Base-by-base conservation (phyloP, 2,888 invertebrate species). In the Atethmia centrago region DNA sequence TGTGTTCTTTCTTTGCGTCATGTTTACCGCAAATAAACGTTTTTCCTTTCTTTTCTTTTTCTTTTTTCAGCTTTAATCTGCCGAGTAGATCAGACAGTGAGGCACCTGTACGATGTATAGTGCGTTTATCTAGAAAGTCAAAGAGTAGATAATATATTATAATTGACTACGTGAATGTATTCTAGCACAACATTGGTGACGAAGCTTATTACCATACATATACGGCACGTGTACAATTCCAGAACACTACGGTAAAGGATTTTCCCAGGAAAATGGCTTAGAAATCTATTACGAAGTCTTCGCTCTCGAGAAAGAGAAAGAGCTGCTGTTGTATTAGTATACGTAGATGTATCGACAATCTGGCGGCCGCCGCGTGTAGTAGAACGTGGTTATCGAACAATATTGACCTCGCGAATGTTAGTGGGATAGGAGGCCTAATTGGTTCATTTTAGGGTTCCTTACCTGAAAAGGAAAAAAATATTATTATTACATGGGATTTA, bases 191-290 rank as follows among this genome's bases (percentile, higher is more conserved):
- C 47, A 49, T 12, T 53, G 10, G 42, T 49, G 31, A 36, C 21
- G 28, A 25, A 31, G 21, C 55, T 71, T 61, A 25, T 75, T 63
- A 16, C 12, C 31, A 10, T 28, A 68, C 4, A 36, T 21, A n/a
- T 28, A 28, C 3, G 25, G 19, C 31, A 25, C 31, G 9, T 40
- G 40, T 31, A 40, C 25, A 19, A 42, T 61, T 42, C 25, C 42
- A 58, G 31, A n/a, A 36, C 21, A 56, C 0, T 12, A 21, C 16
- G 25, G 31, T 56, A 49, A 28, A 19, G 8, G n/a, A 36, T 9
- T n/a, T 45, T 59, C 45, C 59, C 28, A 49, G 19, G 2, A 62
- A 56, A 42, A 14, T 9, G 4, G n/a, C 31, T 55, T 31, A 55
- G 3, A 31, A 31, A 63, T 55, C 1, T 63, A 53, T 3, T 31